Percentiles rank a stretch among this genome's conserved stretches.
These are phyloP conservation scores for Hydra vulgaris DNA, from an alignment of 30 jellyfish, hydroid and myxozoan genomes.

Conservation along the genomic window DNA sequence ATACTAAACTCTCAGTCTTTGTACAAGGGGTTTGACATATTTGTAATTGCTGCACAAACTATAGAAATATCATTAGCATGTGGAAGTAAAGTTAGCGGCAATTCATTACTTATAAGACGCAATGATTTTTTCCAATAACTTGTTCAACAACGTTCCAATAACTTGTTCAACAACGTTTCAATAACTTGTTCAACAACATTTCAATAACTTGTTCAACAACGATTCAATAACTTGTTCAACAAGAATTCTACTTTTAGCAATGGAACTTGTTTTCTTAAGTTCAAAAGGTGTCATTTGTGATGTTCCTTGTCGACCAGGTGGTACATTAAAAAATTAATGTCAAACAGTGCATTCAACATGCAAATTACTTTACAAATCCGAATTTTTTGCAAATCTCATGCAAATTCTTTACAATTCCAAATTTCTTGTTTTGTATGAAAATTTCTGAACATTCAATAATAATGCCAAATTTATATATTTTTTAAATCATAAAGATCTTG, in stretches of 20 bases:
- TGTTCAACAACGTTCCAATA: no score
- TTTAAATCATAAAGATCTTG: neutral
- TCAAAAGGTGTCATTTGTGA: neutral
- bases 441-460: slow-evolving; percentile 34
- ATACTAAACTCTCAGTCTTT: no score
- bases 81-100: slow-evolving; percentile 20
- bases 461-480: neutral
- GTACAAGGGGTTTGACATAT: no score
- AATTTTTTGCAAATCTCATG: slow-evolving; percentile 15
- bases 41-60: slow-evolving; percentile 16
- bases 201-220: no score
- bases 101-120: slow-evolving; percentile 16
- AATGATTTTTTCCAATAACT: slow-evolving; percentile 19
- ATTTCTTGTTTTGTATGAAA: slow-evolving; percentile 22
- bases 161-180: no score
- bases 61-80: slow-evolving; percentile 25
- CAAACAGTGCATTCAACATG: slow-evolving; percentile 10
- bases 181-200: no score
- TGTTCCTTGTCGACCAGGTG: slow-evolving; percentile 5
- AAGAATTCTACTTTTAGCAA: slow-evolving; percentile 16
- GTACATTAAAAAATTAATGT: neutral
- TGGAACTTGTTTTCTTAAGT: neutral
- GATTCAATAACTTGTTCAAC: slow-evolving; percentile 36
- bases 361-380: slow-evolving; percentile 5
- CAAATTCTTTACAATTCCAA: neutral